A percentile compares a stretch with the other conserved stretches of the same genome.
Evolutionary conservation across 1,140 invertebrate species (phyloP).

Genomic region (Formica selysi): DNA sequence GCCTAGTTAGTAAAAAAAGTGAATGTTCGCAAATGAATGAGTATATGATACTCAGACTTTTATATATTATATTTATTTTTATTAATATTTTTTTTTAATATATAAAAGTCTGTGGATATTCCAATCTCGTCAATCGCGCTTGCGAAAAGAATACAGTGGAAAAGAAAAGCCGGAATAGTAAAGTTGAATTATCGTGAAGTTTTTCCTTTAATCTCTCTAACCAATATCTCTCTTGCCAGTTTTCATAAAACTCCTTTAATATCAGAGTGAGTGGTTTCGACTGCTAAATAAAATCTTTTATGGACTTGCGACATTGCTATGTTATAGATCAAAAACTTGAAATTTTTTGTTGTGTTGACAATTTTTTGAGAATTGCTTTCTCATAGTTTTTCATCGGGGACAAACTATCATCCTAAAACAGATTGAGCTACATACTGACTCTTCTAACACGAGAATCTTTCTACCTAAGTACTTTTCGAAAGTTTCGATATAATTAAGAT

Average conservation of each 20-base stretch:
- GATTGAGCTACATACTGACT: constrained; percentile 52
- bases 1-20: constrained; percentile 10
- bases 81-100: too few species aligned
- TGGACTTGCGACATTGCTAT: constrained; percentile 9
- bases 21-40: constrained; percentile 13
- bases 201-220: constrained; percentile 53
- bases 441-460: constrained; percentile 47
- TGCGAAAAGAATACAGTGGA: constrained; percentile 36
- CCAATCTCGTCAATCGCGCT: constrained; percentile 45
- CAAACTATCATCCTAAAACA: constrained; percentile 38
- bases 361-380: constrained; percentile 55
- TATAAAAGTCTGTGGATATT: not conserved
- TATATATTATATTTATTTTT: too few species aligned
- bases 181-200: constrained; percentile 59
- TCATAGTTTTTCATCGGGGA: constrained; percentile 33
- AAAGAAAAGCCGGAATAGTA: constrained; percentile 41
- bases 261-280: constrained; percentile 32
- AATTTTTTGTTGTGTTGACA: constrained; percentile 38
- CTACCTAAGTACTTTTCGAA: constrained; percentile 47
- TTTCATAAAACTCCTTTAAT: constrained; percentile 50
- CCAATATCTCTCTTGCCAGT: constrained; percentile 25
- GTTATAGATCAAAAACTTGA: constrained; percentile 48
- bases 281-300: constrained; percentile 54
- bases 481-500: constrained; percentile 38
- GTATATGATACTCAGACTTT: not conserved